A percentile compares a stretch with the other conserved stretches of the same genome.
Evolutionary conservation across 2,797 vertebrate genomes (phyloP).

Genomic region (Clarias platycephalus): DNA sequence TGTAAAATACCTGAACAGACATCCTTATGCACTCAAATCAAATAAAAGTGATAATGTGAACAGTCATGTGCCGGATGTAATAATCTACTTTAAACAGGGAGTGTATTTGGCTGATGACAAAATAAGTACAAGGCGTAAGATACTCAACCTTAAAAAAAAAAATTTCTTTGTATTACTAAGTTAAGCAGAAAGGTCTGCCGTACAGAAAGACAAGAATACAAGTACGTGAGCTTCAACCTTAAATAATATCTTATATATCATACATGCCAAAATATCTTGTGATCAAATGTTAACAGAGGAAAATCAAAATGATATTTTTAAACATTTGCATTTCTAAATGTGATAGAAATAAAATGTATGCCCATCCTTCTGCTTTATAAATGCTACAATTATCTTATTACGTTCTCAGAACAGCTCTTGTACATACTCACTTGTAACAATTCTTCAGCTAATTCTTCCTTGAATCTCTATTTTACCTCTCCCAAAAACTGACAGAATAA

Average conservation of each 20-base stretch:
- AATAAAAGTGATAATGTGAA: too few species aligned
- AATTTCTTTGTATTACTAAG: too few species aligned
- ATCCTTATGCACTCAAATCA: too few species aligned
- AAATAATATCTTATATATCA: not conserved
- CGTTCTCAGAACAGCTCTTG: too few species aligned
- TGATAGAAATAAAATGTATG: not conserved
- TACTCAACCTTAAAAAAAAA: too few species aligned
- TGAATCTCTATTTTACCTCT: not conserved
- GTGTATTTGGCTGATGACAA: too few species aligned
- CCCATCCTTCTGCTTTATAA: not conserved
- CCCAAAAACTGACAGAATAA: not conserved
- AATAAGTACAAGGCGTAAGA: too few species aligned
- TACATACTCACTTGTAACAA: not conserved
- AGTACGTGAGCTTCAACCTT: not conserved
- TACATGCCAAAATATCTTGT: not conserved
- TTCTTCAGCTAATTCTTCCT: not conserved
- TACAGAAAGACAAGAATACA: too few species aligned
- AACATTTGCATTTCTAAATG: not conserved
- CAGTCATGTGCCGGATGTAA: too few species aligned
- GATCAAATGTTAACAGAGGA: not conserved
- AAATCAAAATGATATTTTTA: not conserved
- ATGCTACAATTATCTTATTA: not conserved
- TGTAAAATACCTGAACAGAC: too few species aligned
- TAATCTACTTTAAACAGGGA: too few species aligned
- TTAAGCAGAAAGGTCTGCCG: too few species aligned